Percentiles rank a stretch among this genome's conserved stretches.
These are phyloP conservation scores for Onchidella celtica DNA, from an alignment of 2,888 invertebrate genomes.

Conservation along the genomic window DNA sequence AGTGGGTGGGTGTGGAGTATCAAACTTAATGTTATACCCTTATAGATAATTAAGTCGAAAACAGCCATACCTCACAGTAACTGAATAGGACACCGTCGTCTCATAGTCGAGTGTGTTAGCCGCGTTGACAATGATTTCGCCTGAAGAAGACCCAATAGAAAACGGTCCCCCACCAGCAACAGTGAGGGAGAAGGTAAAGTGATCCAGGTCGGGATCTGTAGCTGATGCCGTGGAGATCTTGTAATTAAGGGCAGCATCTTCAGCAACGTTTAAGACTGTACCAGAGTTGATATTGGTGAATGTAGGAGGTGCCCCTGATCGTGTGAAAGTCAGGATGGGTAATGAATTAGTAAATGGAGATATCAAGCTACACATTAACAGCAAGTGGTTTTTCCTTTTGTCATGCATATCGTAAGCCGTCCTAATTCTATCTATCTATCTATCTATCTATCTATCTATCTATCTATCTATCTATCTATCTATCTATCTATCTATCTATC, in stretches of 20 bases:
- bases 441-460: too few relatives aligned
- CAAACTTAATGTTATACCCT: too few relatives aligned
- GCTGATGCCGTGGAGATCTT: not conserved
- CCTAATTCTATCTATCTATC: too few relatives aligned
- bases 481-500: too few relatives aligned
- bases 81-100: not conserved
- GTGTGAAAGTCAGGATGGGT: too few relatives aligned
- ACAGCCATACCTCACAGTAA: conserved; percentile 6
- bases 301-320: not conserved
- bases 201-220: not conserved
- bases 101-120: conserved; percentile 2
- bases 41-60: too few relatives aligned
- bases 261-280: not conserved
- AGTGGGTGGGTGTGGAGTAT: too few relatives aligned
- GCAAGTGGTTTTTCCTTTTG: too few relatives aligned
- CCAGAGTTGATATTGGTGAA: conserved; percentile 2
- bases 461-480: too few relatives aligned
- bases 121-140: not conserved
- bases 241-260: not conserved
- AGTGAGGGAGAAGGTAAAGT: not conserved
- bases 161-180: not conserved
- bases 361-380: too few relatives aligned
- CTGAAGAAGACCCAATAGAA: not conserved
- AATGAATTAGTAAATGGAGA: too few relatives aligned
- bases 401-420: too few relatives aligned